phyloP scores from a whole-genome alignment of 2,797 vertebrate species.

The Alosa sapidissima region DNA sequence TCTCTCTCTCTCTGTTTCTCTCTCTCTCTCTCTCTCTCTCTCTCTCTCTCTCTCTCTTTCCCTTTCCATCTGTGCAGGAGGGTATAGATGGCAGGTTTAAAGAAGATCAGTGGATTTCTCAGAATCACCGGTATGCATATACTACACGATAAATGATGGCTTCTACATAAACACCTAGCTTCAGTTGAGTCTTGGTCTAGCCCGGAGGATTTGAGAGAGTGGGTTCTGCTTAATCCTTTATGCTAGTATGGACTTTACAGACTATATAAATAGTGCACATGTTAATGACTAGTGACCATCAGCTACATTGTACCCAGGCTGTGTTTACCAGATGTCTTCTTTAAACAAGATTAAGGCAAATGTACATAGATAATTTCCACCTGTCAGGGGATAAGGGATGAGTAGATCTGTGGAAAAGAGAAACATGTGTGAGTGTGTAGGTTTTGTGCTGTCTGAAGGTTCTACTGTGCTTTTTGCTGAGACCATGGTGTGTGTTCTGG shows the following conservation, averaged over 20 bases:
- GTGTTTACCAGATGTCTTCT: not conserved
- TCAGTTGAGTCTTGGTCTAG: not conserved
- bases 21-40: not conserved
- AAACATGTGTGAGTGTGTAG: not conserved
- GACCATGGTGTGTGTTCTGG: conserved; percentile 1
- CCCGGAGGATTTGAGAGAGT: not conserved
- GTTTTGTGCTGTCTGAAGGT: not conserved
- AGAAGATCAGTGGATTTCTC: not conserved
- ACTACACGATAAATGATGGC: conserved; percentile 1
- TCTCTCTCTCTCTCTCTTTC: not conserved
- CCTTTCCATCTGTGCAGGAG: not conserved
- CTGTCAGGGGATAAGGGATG: not conserved
- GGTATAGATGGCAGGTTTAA: not conserved
- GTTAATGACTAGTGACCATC: not conserved
- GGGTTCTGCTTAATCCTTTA: not conserved
- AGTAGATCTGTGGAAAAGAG: not conserved
- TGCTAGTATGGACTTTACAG: not conserved
- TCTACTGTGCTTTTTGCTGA: not conserved
- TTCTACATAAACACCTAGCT: not conserved
- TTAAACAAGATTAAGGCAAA: conserved; percentile 19
- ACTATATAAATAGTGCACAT: not conserved
- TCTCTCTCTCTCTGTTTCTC: not conserved
- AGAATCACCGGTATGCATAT: not conserved
- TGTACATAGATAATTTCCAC: conserved; percentile 1
- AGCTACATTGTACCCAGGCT: not conserved